These are phyloP conservation scores for Opisthograptis luteolata DNA, from an alignment of 2,888 invertebrate genomes.

Conservation along the genomic window DNA sequence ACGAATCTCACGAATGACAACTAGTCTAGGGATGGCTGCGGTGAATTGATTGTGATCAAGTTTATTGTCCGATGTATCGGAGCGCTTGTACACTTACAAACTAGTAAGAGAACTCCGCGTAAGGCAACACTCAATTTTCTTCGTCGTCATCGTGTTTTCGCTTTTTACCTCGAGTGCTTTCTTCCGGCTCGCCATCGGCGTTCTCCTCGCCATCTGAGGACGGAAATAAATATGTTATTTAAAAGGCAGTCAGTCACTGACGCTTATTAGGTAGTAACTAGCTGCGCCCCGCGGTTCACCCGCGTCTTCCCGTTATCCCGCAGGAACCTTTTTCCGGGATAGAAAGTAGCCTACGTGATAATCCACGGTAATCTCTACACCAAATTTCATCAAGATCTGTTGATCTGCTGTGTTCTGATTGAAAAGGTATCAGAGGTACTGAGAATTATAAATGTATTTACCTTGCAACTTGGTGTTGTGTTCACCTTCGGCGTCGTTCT, in stretches of 20 bases:
- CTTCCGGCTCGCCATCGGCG: conserved; percentile 71
- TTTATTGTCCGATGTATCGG: conserved; percentile 82
- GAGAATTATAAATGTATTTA: too few relatives aligned
- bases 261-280: too few relatives aligned
- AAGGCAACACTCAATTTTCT: conserved; percentile 81
- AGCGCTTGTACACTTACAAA: conserved; percentile 82
- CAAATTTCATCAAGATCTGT: too few relatives aligned
- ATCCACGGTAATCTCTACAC: too few relatives aligned
- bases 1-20: conserved; percentile 72
- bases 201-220: conserved; percentile 71
- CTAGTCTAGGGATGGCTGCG: conserved; percentile 62
- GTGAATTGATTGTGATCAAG: conserved; percentile 58
- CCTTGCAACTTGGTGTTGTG: conserved; percentile 68
- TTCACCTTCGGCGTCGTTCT: conserved; percentile 77
- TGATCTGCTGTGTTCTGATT: too few relatives aligned
- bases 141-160: conserved; percentile 85
- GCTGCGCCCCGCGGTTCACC: too few relatives aligned
- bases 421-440: too few relatives aligned
- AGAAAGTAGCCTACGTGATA: too few relatives aligned
- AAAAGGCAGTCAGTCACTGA: not conserved
- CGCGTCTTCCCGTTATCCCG: too few relatives aligned
- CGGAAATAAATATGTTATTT: conserved; percentile 7
- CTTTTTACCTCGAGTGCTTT: conserved; percentile 85
- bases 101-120: conserved; percentile 79
- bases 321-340: too few relatives aligned